Conservation (phyloP, 2,888 invertebrate genomes). For the Drosophila atroscutellata region DNA sequence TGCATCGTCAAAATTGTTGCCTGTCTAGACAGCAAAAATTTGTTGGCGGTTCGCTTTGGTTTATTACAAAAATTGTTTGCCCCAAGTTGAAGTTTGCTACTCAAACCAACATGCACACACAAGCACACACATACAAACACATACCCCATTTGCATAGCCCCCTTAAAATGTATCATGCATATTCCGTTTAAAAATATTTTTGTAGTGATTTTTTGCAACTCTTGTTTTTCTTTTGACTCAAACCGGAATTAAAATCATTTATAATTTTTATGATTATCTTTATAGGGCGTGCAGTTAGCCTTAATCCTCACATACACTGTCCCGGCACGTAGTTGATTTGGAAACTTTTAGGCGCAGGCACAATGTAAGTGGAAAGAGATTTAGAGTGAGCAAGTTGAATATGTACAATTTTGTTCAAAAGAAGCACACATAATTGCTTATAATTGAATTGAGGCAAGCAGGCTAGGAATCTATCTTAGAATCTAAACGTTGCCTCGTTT, state of each 20-base stretch:
- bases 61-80: conserved; percentile 61
- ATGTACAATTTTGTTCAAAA: background rate
- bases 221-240: conserved; percentile 51
- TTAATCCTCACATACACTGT: conserved; percentile 48
- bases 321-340: conserved; percentile 51
- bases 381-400: conserved; percentile 16
- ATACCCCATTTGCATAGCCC: background rate
- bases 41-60: conserved; percentile 45
- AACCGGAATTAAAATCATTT: conserved; percentile 31
- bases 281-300: conserved; percentile 4
- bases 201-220: conserved; percentile 8
- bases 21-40: conserved; percentile 62
- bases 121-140: conserved; percentile 4
- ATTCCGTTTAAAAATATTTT: conserved; percentile 17
- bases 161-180: background rate
- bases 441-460: background rate
- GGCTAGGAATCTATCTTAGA: background rate
- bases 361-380: background rate
- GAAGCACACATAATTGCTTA: background rate
- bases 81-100: conserved; percentile 38
- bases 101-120: conserved; percentile 5
- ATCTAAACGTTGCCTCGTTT: background rate
- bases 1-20: conserved; percentile 62
- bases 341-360: conserved; percentile 3
- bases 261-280: conserved; percentile 40